These are phyloP conservation scores for Empis livida DNA, from an alignment of 2,888 invertebrate genomes.

Conservation along the genomic window DNA sequence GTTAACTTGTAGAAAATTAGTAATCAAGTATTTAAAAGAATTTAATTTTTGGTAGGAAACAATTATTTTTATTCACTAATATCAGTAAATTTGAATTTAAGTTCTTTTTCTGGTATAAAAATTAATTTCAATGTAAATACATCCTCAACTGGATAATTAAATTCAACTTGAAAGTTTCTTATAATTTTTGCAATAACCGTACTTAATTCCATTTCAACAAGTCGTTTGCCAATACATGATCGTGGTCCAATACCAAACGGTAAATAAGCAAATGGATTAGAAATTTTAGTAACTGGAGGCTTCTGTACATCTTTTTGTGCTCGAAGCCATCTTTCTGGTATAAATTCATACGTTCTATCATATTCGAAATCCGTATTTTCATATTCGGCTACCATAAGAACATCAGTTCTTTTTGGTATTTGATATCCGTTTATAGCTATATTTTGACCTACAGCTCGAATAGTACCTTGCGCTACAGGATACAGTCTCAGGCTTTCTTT, in stretches of 20 bases:
- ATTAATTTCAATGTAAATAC: constrained; percentile 19
- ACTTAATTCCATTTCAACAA: constrained; percentile 59
- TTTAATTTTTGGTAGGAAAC: no score
- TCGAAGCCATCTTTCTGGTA: constrained; percentile 61
- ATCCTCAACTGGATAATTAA: constrained; percentile 19
- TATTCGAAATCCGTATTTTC: constrained; percentile 45
- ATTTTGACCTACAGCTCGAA: constrained; percentile 41
- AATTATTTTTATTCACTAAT: constrained; percentile 12
- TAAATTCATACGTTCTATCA: constrained; percentile 43
- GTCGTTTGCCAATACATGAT: constrained; percentile 53
- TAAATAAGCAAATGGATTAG: constrained; percentile 42
- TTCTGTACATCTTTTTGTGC: constrained; percentile 10
- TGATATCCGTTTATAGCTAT: constrained; percentile 47
- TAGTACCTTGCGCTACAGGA: constrained; percentile 45
- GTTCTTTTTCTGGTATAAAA: constrained; percentile 25
- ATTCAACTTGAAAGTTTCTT: constrained; percentile 23
- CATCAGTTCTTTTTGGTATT: constrained; percentile 49
- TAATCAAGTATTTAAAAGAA: no score
- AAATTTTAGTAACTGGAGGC: constrained; percentile 10
- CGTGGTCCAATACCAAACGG: constrained; percentile 59
- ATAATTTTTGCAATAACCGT: constrained; percentile 34
- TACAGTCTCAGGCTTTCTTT: constrained; percentile 56
- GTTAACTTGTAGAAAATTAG: no score
- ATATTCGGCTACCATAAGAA: constrained; percentile 51
- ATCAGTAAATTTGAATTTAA: constrained; percentile 31